Evolutionary conservation across 2,888 invertebrate genomes (phyloP).

Genomic region (Euclidia mi): DNA sequence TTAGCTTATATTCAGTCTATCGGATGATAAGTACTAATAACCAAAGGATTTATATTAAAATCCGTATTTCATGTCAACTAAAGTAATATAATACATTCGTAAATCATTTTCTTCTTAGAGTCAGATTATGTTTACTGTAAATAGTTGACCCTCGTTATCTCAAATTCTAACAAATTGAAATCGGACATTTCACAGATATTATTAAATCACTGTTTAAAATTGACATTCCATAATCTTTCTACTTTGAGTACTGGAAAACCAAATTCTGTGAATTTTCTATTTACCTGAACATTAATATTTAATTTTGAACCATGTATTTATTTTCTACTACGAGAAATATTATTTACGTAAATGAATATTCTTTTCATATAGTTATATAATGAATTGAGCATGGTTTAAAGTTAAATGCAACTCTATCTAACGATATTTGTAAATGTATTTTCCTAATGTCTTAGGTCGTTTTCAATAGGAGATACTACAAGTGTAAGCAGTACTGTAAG

Average conservation of each 20-base stretch:
- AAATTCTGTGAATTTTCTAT: conserved; percentile 26
- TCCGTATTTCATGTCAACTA: conserved; percentile 20
- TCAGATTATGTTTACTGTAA: conserved; percentile 8
- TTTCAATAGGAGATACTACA: conserved; percentile 54
- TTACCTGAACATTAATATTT: conserved; percentile 14
- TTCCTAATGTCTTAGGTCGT: conserved; percentile 49
- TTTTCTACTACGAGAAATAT: conserved; percentile 3
- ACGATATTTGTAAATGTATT: conserved; percentile 46
- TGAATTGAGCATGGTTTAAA: conserved; percentile 23
- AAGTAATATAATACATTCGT: conserved; percentile 9
- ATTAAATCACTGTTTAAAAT: conserved; percentile 17
- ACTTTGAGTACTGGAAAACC: conserved; percentile 10
- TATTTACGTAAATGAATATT: conserved; percentile 20
- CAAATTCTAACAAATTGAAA: conserved; percentile 3
- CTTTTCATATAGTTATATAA: conserved; percentile 14
- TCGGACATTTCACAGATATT: conserved; percentile 21
- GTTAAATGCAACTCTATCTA: conserved; percentile 34
- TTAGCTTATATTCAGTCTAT: conserved; percentile 11
- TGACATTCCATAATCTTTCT: conserved; percentile 46
- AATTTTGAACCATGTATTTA: conserved; percentile 20
- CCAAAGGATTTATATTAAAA: conserved; percentile 48
- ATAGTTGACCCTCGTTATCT: neutral
- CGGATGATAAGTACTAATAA: conserved; percentile 31
- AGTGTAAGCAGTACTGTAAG: conserved; percentile 60
- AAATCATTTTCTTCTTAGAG: neutral